phyloP scores from a whole-genome alignment of 1,140 invertebrate species.

The Temnothorax longispinosus region DNA sequence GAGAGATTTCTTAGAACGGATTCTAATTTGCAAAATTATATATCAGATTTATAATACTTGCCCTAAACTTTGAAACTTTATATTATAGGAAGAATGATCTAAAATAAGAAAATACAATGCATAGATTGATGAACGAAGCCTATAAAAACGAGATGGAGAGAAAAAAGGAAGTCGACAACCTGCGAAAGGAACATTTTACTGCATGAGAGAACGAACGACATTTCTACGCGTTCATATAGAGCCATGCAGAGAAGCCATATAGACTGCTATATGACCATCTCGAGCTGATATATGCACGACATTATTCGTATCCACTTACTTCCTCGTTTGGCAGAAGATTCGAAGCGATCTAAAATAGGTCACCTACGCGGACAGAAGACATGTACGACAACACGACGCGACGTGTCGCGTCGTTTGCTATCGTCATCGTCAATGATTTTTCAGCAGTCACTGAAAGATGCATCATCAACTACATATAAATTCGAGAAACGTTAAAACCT shows the following conservation, averaged over 20 bases:
- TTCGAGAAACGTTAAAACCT: background rate
- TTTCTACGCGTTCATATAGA: constrained; percentile 66
- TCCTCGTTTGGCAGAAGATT: constrained; percentile 76
- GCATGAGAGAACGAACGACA: constrained; percentile 57
- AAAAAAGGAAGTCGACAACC: background rate
- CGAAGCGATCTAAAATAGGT: constrained; percentile 68
- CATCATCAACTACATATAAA: background rate
- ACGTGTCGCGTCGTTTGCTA: constrained; percentile 49
- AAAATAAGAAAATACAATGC: background rate
- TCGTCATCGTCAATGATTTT: constrained; percentile 30
- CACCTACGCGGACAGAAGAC: constrained; percentile 50
- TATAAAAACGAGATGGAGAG: background rate
- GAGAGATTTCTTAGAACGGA: background rate
- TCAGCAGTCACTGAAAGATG: constrained; percentile 11
- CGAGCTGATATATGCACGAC: constrained; percentile 76
- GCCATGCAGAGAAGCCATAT: constrained; percentile 70
- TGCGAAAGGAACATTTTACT: constrained; percentile 55
- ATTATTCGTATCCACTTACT: constrained; percentile 77
- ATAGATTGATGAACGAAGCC: background rate
- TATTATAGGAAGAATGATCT: background rate
- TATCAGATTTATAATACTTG: background rate
- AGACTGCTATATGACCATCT: constrained; percentile 77
- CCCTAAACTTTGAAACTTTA: background rate
- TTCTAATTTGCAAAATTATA: constrained; percentile 3
- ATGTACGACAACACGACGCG: constrained; percentile 53